Evolutionary conservation across 2,888 invertebrate species (phyloP), one percentile per base, ranked within the genome.

Genomic region (Apeira syringaria): DNA sequence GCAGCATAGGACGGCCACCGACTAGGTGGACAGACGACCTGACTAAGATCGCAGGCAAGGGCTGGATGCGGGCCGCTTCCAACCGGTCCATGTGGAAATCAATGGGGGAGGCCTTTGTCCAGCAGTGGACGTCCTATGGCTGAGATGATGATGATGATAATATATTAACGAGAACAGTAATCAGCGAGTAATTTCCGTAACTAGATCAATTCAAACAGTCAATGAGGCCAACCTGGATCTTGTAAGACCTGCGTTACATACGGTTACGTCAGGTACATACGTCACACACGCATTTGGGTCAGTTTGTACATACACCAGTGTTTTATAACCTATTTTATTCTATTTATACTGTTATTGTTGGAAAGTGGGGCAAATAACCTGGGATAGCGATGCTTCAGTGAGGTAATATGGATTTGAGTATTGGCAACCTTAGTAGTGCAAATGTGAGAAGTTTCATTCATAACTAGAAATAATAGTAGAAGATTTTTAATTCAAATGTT

Each of bases 231-330:
- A 71, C 66, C 63, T 60, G 60, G 57, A 58, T 60, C 56, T 54
- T 44, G 49, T 44, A 17, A 49, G 56, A 48, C 52, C 53, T 58
- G 56, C 50, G 61, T 78, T 70, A 70, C 69, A 68, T 63, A 53
- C 54, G 53, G 59, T 84, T 77, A 84, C 85, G 80, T 86, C 79
- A 81, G 66, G 59, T 61, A 56, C 64, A 58, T 59, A 70, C 86
- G 86, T 87, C 86, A 87, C 68, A 59, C 62, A 49, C 57, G 61
- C 74, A 85, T 84, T 82, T 80, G 70, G 86, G 85, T 86, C 86
- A 85, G 71, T 65, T 69, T 74, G 75, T 74, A 75, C 75, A 74
- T 79, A 76, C 73, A 71, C 65, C 63, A 68, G 66, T 72, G 70
- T 75, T 79, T 76, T 79, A 84, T 72, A 78, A 73, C 78, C 74